Evolutionary conservation across 1,140 invertebrate species (phyloP), one percentile per base, ranked within the genome.

Genomic region (Scaptomyza hsui): DNA sequence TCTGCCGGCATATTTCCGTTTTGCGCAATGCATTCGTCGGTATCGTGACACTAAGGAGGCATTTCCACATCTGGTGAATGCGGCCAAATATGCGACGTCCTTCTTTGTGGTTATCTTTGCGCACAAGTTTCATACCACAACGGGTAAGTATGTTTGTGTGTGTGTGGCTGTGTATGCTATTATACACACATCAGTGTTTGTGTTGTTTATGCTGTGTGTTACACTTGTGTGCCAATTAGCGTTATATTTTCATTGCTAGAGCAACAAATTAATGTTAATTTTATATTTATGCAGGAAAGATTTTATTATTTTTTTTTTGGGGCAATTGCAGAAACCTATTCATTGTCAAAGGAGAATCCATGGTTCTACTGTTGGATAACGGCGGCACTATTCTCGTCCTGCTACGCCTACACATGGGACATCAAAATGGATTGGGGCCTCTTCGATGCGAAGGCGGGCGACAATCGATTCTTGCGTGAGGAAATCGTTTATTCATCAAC

Each of bases 401-500:
- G 95, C 47, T 98, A 98, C 91, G 96, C 96, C 0, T 97, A 97
- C 86, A 95, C 95, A 4, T 99, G 98, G 98, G 98, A 99, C 92
- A 95, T 99, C 9, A 97, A 97, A 92, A 98, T 99, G 96, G 98
- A 99, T 93, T 99, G 98, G 98, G 98, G 98, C 4, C 92, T 99
- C n/a, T 95, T 99, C 73, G 97, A 98, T 90, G 94, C 94, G 53
- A 95, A 95, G 61, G 95, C 96, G 26, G 90, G 90, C 49, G 96
- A 98, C 92, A 97, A 98, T 92, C 94, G 92, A 89, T 94, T 96
- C 90, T 92, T 96, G 9, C 90, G 95, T 42, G 95, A 96, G 89
- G 95, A 96, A 92, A 95, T 96, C 73, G 95, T 96, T 24, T 96
- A 96, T 89, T 95, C 95, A 47, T 94, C 94, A 32, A 94, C 93